phyloP scores from a whole-genome alignment of 2,113 vertebrate species.

The Lophochroa leadbeateri region DNA sequence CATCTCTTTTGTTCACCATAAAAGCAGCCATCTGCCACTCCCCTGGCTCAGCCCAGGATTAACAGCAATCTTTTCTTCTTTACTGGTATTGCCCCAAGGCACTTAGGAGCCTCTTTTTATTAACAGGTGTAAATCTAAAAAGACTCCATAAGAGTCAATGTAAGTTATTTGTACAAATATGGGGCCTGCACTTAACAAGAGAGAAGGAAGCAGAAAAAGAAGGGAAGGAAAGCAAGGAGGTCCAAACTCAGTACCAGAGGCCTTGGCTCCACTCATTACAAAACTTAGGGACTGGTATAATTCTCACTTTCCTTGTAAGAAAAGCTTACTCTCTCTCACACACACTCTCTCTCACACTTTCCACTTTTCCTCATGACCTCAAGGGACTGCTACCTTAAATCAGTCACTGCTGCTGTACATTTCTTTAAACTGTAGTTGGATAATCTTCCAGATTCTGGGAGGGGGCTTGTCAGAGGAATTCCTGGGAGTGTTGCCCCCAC shows the following conservation, averaged over 20 bases:
- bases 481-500: background rate
- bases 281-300: background rate
- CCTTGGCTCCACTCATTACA: background rate
- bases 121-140: background rate
- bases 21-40: background rate
- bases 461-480: background rate
- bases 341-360: background rate
- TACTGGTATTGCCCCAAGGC: background rate
- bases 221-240: background rate
- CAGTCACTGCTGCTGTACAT: background rate
- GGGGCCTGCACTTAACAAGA: background rate
- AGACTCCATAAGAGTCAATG: background rate
- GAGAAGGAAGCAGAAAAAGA: background rate
- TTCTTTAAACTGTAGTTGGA: background rate
- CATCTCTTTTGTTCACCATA: background rate
- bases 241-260: background rate
- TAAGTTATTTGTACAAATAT: background rate
- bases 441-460: background rate
- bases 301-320: background rate
- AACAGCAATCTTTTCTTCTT: background rate
- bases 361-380: background rate
- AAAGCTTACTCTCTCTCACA: background rate
- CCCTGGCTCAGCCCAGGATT: background rate
- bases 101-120: background rate
- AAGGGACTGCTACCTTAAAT: background rate